Evolutionary conservation across 2,797 vertebrate species (phyloP), one percentile per base, ranked within the genome.

Genomic region (Neoniphon sammara): DNA sequence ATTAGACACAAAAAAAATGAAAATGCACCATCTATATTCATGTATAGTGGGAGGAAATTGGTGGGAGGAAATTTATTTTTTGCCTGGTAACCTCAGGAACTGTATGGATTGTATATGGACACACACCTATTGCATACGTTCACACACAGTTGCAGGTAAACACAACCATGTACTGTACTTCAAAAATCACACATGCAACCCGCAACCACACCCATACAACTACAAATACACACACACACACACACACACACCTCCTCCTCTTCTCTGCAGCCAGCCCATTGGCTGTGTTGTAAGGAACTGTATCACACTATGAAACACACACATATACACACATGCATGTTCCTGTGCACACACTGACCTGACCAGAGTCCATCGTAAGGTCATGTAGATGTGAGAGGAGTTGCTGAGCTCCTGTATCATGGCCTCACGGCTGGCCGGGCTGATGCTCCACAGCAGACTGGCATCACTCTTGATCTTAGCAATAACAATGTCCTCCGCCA

Each of bases 381-480:
- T 93, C 63, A 91, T 54, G 44, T 85, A 89, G 60, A 95, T 75
- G 36, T 94, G 80, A 0, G 94, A 77, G 23, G 93, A 91, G 66
- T 85, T 85, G 31, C 85, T 81, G 23, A 94, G 87, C 49, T 94
- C 92, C 56, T 89, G 70, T 7, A 92, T 92, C 84, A 64, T 91
- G 25, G 92, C 91, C 0, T 88, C 79, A 5, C 77, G 66, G 57
- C 91, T 93, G 62, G 90, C 86, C 0, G 94, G 94, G 73, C 93
- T 95, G 80, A 92, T 92, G 73, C 70, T 91, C 94, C 93, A 93
- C 46, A 93, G 81, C 73, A 93, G 83, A 27, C 87, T 93, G 67
- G 93, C 84, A 2, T 95, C 93, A 56, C 93, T 94, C 87, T 95
- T 95, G 30, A 93, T 85, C 77, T 93, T 92, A 4, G 95, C 90